Evolutionary conservation across 1,140 invertebrate species (phyloP), one percentile per base, ranked within the genome.

Genomic region (Glomeris maerens): DNA sequence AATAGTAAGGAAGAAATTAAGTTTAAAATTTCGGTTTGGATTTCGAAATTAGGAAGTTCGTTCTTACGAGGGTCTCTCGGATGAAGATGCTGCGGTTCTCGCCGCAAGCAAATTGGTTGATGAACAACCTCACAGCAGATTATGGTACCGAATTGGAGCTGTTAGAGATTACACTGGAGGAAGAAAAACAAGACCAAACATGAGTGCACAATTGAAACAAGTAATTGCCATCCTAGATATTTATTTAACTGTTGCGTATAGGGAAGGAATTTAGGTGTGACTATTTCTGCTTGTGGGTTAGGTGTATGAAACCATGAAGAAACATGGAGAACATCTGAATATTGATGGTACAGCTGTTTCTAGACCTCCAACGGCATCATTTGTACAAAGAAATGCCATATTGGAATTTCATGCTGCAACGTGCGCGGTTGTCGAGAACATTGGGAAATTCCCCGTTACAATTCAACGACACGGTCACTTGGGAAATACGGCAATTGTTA

Each of bases 111-210:
- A 70, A 70, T 72, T 78, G 20, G 64, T 73, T 17, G 69, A 77
- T 55, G 63, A 70, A 22, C 66, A 72, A 52, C 64, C 66, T 1
- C 75, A 77, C 52, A 67, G 66, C 20, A 63, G 73, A 10, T 67
- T 74, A 52, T 78, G 76, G 74, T 79, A 79, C 60, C 64, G 76
- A 5, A 76, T 78, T 47, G 75, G 75, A 36, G 77, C 76, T 29
- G 70, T 74, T 14, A 58, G 77, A 27, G 62, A 61, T 13, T 54
- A 78, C 41, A 69, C 73, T 2, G 77, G 76, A n/a, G 68, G 72
- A n/a, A 62, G 65, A 46, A 67, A 65, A 55, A 61, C 69, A 1
- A 61, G 69, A 49, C 70, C 70, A 4, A 59, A 59, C 45, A 55
- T 70, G 44, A 64, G 57, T 27, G 61, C 60, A 23, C 66, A 66